Base-by-base conservation (phyloP, 2,113 vertebrate species). In the Lycocorax pyrrhopterus region DNA sequence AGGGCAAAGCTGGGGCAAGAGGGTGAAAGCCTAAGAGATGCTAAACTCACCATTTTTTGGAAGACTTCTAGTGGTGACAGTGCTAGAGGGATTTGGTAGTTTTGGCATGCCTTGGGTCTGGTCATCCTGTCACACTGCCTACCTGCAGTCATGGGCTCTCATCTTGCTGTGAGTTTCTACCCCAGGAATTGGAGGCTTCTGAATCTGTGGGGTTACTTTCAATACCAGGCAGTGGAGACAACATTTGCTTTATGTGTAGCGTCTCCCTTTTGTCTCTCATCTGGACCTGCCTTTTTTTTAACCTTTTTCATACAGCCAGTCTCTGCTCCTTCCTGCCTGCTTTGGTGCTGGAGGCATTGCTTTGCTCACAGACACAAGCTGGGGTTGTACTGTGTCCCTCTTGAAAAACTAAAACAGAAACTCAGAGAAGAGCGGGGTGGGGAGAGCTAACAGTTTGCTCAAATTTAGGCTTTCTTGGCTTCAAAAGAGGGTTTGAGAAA, bases 251-350 rank as follows among this genome's bases (percentile, higher is more conserved):
- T 78, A 29, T 12, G 19, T 0, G 1, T 16, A 71, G 33, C 7
- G 25, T 75, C 47, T 81, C 10, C 7, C 14, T 35, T 7, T 84
- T 5, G 26, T 71, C 59, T 87, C 19, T 81, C 25, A 29, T 52
- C 26, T 55, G 68, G 52, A 59, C 30, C 7, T 20, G 33, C 12
- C 30, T 56, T n/a, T 63, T 63, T 12, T 14, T 29, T 16, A 63
- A 33, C 3, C 16, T 60, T 78, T 72, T 46, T 1, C 0, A 18
- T 77, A 12, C 4, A 84, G 66, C 20, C 0, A 0, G 7, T 39
- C 37, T 69, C 72, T 1, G 3, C 41, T 74, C 17, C 30, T 35
- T 85, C 20, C 16, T 5, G 12, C 26, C 32, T 66, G 1, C 9
- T 30, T 0, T 1, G 9, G 8, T 85, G 44, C 80, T 72, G 32